These are phyloP conservation scores for Dione vanillae DNA, from an alignment of 2,888 invertebrate genomes.

Conservation along the genomic window DNA sequence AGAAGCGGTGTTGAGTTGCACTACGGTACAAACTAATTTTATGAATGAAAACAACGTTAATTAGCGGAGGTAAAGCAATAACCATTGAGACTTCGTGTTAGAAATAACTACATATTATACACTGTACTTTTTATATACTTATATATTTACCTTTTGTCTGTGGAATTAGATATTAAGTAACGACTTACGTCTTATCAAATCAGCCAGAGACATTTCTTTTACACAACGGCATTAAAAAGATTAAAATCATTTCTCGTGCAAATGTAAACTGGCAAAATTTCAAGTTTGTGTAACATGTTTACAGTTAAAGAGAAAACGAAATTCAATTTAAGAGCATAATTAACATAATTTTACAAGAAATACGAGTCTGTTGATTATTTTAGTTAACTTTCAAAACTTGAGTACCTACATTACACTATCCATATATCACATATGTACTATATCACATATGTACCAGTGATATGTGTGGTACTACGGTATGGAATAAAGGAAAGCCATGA, in stretches of 20 bases:
- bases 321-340: neutral
- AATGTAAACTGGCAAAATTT: neutral
- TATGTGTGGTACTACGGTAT: no score
- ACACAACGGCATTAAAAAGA: neutral
- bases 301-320: conserved; percentile 2
- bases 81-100: neutral
- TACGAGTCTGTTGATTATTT: neutral
- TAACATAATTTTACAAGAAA: conserved; percentile 19
- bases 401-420: no score
- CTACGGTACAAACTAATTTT: conserved; percentile 30
- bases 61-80: neutral
- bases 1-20: conserved; percentile 16
- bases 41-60: neutral
- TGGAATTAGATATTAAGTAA: neutral
- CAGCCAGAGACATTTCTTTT: neutral
- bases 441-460: no score
- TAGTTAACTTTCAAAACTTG: neutral
- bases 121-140: neutral
- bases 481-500: neutral
- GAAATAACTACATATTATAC: neutral
- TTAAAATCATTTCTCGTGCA: neutral
- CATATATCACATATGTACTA: no score
- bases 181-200: neutral
- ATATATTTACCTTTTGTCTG: neutral
- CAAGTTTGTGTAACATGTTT: conserved; percentile 1